phyloP scores from a whole-genome alignment of 2,113 vertebrate genomes.

The Loxodonta africana region DNA sequence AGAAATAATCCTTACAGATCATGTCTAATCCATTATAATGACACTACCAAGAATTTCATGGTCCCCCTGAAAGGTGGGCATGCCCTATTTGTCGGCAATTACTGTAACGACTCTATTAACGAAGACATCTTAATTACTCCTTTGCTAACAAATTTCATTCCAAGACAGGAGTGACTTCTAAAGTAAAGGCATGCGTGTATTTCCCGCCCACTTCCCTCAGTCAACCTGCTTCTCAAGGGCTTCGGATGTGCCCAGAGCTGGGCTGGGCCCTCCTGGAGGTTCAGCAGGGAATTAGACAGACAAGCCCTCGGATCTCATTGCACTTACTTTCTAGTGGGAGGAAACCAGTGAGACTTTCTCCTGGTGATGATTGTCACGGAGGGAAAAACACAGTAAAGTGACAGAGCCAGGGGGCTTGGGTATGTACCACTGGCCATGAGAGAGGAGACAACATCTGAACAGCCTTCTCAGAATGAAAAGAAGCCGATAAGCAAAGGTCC shows the following conservation, averaged over 20 bases:
- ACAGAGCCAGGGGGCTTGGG: neutral
- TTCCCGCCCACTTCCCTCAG: neutral
- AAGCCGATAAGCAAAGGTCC: neutral
- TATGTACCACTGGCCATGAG: neutral
- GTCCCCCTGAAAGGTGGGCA: neutral
- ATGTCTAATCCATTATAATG: neutral
- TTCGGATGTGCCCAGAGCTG: too few relatives aligned
- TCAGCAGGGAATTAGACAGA: neutral
- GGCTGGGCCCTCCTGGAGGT: neutral
- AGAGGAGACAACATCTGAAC: neutral
- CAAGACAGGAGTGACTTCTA: neutral
- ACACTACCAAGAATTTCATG: neutral
- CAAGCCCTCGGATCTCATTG: too few relatives aligned
- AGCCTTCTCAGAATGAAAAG: neutral
- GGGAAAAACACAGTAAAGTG: too few relatives aligned
- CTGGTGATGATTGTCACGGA: neutral
- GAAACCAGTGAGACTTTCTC: neutral
- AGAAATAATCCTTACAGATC: neutral
- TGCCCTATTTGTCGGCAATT: neutral
- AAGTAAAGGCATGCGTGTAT: neutral
- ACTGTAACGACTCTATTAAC: neutral
- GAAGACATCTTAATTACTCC: neutral
- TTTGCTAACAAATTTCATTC: neutral
- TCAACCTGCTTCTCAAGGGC: neutral
- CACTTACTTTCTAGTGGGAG: neutral